Conservation (phyloP, 2,113 vertebrate species). For the Climacteris rufus region DNA sequence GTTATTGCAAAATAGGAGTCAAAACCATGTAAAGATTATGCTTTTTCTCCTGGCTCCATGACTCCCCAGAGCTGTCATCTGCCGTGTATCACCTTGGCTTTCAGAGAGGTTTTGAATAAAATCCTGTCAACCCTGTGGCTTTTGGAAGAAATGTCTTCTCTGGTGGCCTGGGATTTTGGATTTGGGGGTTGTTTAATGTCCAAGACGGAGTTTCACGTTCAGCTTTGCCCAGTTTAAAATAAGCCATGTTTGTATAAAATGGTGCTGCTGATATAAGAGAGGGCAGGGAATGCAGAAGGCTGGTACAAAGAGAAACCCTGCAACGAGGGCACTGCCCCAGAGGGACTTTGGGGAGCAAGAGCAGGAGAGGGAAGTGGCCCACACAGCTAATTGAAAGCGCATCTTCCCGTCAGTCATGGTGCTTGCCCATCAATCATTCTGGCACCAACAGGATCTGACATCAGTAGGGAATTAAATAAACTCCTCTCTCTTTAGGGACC, state of each 20-base stretch:
- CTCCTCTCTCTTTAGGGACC: constrained; percentile 60
- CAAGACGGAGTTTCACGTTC: background rate
- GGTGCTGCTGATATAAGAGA: background rate
- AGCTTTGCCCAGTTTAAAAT: background rate
- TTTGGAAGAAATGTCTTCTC: background rate
- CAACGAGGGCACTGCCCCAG: background rate
- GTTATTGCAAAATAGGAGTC: background rate
- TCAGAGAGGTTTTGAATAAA: background rate
- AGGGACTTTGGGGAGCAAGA: background rate
- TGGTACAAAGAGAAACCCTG: background rate
- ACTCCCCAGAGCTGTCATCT: background rate
- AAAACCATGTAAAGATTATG: background rate
- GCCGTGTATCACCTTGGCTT: background rate
- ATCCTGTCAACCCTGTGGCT: background rate
- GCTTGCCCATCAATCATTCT: constrained; percentile 65
- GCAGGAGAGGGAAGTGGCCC: background rate
- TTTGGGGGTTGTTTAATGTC: background rate
- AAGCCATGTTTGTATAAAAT: background rate
- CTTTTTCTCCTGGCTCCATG: background rate
- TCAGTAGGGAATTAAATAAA: constrained; percentile 71
- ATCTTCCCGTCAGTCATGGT: constrained; percentile 46
- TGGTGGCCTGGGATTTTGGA: background rate
- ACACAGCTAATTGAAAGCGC: constrained; percentile 57
- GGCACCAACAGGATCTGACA: constrained; percentile 69
- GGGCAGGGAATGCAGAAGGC: background rate